Percentiles rank a stretch among this genome's conserved stretches.
Evolutionary conservation across 2,113 vertebrate genomes (phyloP).

Genomic region (Monarcha castaneiventris): DNA sequence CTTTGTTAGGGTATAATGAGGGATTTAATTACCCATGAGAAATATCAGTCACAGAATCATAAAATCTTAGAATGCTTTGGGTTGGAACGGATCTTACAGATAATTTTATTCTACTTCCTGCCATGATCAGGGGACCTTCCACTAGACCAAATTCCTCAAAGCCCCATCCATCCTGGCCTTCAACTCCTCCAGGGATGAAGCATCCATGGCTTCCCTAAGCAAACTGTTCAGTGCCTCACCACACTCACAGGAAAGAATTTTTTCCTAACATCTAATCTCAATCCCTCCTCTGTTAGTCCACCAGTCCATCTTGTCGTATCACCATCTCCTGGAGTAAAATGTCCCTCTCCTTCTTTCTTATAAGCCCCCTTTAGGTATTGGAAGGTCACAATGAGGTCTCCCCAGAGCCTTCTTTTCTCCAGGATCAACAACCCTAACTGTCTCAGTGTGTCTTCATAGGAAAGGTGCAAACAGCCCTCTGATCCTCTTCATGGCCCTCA

Average conservation of each 20-base stretch:
- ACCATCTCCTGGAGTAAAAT: neutral
- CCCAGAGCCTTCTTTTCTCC: neutral
- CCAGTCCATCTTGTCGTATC: accelerated
- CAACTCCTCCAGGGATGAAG: neutral
- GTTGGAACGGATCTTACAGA: neutral
- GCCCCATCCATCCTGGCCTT: neutral
- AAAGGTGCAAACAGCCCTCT: neutral
- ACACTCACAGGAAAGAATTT: neutral
- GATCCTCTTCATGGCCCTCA: neutral
- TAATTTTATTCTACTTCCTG: neutral
- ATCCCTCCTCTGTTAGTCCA: neutral
- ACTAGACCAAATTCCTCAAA: neutral
- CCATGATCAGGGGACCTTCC: neutral
- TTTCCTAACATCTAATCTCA: neutral
- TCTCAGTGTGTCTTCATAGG: neutral
- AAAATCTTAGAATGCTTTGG: neutral
- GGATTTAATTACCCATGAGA: neutral
- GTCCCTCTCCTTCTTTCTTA: neutral
- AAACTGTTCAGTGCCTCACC: neutral
- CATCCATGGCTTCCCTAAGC: neutral
- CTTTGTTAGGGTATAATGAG: neutral
- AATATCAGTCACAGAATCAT: neutral
- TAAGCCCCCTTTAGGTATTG: neutral
- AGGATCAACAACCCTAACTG: neutral
- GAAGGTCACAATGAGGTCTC: neutral